phyloP scores from a whole-genome alignment of 2,888 invertebrate genomes.

The Tipula vernalis region DNA sequence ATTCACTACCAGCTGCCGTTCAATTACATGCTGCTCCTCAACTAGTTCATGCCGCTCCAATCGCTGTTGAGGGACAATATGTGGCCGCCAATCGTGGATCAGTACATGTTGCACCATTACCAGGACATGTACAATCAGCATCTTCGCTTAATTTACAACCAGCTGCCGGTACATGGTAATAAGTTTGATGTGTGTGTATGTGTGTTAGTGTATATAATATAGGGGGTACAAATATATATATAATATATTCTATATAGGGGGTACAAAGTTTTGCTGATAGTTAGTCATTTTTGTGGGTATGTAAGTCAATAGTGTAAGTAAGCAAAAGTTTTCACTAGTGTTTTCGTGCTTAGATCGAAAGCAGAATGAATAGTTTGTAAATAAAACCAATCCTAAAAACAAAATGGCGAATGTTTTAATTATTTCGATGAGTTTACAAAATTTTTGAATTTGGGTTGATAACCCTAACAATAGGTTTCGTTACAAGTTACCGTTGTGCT shows the following conservation, averaged over 20 bases:
- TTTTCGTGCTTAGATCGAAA: background rate
- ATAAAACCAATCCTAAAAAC: background rate
- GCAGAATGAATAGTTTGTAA: background rate
- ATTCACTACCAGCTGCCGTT: background rate
- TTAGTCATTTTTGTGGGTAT: background rate
- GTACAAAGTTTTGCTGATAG: background rate
- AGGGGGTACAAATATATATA: background rate
- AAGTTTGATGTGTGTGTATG: background rate
- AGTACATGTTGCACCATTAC: slow-evolving; percentile 31
- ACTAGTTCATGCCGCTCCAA: background rate
- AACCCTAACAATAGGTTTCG: too few species aligned
- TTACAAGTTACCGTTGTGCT: too few species aligned
- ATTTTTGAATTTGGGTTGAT: too few species aligned
- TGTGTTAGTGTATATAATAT: too few species aligned
- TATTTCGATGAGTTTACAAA: too few species aligned
- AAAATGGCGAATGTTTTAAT: background rate
- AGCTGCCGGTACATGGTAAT: slow-evolving; percentile 30
- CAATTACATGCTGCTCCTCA: background rate
- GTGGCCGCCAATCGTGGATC: slow-evolving; percentile 34
- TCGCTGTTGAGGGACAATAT: slow-evolving; percentile 22
- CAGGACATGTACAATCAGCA: slow-evolving; percentile 32
- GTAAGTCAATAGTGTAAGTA: background rate
- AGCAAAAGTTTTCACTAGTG: background rate
- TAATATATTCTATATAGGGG: background rate
- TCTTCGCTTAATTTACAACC: slow-evolving; percentile 31